Evolutionary conservation across 2,113 vertebrate genomes (phyloP), one percentile per base, ranked within the genome.

Genomic region (Tragelaphus scriptus): DNA sequence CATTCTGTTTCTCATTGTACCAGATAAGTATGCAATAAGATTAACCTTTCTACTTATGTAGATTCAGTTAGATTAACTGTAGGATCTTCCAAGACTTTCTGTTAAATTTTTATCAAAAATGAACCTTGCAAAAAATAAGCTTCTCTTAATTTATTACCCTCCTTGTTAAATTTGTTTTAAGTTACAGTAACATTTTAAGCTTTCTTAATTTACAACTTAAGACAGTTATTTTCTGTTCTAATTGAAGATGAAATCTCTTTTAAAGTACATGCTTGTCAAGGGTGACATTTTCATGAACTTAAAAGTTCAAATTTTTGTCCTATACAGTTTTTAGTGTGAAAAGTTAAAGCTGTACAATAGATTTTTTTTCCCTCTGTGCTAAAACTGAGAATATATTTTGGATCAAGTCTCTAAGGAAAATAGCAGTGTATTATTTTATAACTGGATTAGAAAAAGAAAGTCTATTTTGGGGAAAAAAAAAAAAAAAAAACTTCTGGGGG

Each of bases 341-440:
- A 44, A 88, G 21, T 65, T 77, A 53, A 87, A 63, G 47, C 23
- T 59, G 5, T n/a, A 56, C 0, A 15, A 12, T 30, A 40, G 32
- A 26, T 36, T 56, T 49, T 68, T 71, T 36, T 71, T 36, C 28
- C 1, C 61, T 75, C 8, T 82, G 6, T 87, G 30, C 40, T 26
- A 82, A 91, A 90, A 59, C 30, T 94, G 51, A 90, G 59, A 59
- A 79, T 91, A 14, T 88, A 59, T 91, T 89, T 96, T 94, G 28
- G 21, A 79, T 91, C 53, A 58, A 51, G 6, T 44, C 21, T 85
- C 56, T 94, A 68, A 53, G 30, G 77, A 88, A 88, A 94, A 79
- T 53, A 77, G 17, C 15, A 91, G 10, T 68, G 58, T 59, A 53
- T 87, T 85, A 68, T 85, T 97, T 91, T 65, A 47, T 88, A 92